These are phyloP conservation scores for Ctenopoma multispine DNA, from an alignment of 2,797 vertebrate species.

Conservation along the genomic window DNA sequence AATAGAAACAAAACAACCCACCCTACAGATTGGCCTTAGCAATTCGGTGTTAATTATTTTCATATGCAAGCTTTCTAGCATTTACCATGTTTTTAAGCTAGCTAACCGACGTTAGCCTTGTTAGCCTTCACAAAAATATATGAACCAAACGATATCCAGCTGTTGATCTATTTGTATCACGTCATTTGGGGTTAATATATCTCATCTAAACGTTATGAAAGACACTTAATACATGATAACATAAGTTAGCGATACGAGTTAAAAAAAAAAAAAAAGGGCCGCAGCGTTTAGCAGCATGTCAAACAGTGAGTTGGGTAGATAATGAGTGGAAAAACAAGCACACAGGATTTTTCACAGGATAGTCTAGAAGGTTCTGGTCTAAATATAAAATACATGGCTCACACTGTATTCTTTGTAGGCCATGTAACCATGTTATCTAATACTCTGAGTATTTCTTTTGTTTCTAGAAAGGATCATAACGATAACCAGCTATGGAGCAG, in stretches of 20 bases:
- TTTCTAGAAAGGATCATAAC: slow-evolving; percentile 43
- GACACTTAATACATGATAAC: not conserved
- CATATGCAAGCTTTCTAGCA: not conserved
- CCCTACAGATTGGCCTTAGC: fast-evolving
- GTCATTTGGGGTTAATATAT: fast-evolving
- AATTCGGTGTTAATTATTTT: not conserved
- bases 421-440: not conserved
- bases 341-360: not conserved
- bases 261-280: too few relatives aligned
- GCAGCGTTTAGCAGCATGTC: not conserved
- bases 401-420: too few relatives aligned
- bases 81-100: slow-evolving; percentile 38
- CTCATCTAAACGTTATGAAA: not conserved
- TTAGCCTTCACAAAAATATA: slow-evolving; percentile 4
- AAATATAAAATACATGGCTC: not conserved
- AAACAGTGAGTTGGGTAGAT: not conserved
- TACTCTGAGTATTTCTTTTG: slow-evolving; percentile 27
- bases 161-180: not conserved
- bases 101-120: slow-evolving; percentile 31
- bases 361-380: fast-evolving
- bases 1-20: not conserved
- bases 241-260: too few relatives aligned
- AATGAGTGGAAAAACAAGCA: not conserved
- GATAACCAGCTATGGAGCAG: slow-evolving; percentile 90
- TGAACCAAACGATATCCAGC: slow-evolving; percentile 7